Evolutionary conservation across 2,888 invertebrate genomes (phyloP), one percentile per base, ranked within the genome.

Genomic region (Pristionchus mayeri): DNA sequence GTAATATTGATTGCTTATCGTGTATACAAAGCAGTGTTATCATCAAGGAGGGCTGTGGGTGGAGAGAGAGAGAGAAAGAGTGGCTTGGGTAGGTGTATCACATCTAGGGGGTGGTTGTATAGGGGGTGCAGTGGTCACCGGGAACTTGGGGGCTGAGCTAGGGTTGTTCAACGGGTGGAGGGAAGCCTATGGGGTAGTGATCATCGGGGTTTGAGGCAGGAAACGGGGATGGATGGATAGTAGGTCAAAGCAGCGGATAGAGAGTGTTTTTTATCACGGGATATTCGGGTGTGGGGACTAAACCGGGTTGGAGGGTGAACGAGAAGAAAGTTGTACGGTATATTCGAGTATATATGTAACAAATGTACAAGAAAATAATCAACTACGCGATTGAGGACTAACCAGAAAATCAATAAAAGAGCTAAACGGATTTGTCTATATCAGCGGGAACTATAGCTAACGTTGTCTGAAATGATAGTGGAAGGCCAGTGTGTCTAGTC

Each of bases 241-340:
- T 11, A n/a, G n/a, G n/a, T n/a, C n/a, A n/a, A n/a, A n/a, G n/a
- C n/a, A n/a, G n/a, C n/a, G n/a, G n/a, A n/a, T n/a, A n/a, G n/a
- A n/a, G n/a, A n/a, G n/a, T n/a, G n/a, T n/a, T n/a, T n/a, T n/a
- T 50, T 78, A 78, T 78, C 76, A 78, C 76, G 76, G 71, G 50
- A 78, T 48, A 48, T 16, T 2, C 6, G 30, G n/a, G n/a, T n/a
- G n/a, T n/a, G n/a, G n/a, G n/a, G 50, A 78, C 76, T 78, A 78
- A 78, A 78, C 76, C 76, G 76, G 76, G 76, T 76, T 4, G 18
- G 60, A 34, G 57, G 57, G 27, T 24, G 48, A 40, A 1, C 30
- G 76, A 78, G n/a, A 40, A 78, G 76, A 78, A 78, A 78, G 76
- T 50, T 16, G 76, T 34, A 37, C 30, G 54, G 44, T 80, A 80